phyloP scores from a whole-genome alignment of 2,113 vertebrate species.

The Hippolais icterina region DNA sequence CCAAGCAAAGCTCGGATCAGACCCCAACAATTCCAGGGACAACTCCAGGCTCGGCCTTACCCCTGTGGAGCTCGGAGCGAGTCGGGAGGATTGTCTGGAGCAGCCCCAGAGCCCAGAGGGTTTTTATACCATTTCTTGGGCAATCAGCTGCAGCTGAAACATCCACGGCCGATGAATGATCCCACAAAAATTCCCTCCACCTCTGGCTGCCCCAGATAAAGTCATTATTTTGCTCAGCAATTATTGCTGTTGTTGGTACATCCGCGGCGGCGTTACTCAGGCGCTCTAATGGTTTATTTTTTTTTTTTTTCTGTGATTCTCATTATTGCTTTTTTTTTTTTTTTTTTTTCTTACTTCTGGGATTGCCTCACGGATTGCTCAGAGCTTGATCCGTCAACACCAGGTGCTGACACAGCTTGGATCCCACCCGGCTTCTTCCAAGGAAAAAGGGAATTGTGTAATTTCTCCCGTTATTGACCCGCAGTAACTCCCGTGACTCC shows the following conservation, averaged over 20 bases:
- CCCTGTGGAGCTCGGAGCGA: neutral
- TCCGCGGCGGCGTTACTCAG: neutral
- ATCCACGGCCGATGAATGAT: neutral
- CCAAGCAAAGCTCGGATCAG: fast-evolving
- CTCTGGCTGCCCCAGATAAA: conserved; percentile 1
- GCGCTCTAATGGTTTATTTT: neutral
- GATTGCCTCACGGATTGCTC: conserved; percentile 9
- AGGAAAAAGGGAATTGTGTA: neutral
- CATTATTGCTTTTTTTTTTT: neutral
- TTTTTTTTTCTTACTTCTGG: neutral
- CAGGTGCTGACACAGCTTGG: neutral
- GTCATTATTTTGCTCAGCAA: neutral
- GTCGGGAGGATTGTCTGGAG: neutral
- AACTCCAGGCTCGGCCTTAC: neutral
- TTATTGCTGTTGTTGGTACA: neutral
- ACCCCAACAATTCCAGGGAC: fast-evolving
- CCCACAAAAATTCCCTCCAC: conserved; percentile 12
- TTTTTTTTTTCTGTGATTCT: neutral
- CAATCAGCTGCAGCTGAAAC: neutral
- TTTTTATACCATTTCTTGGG: conserved; percentile 29
- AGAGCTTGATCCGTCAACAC: neutral
- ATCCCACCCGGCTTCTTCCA: neutral
- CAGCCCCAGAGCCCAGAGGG: fast-evolving
- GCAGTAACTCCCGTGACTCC: neutral
- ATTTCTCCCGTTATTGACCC: neutral